These are phyloP conservation scores for Chymomyza amoena DNA, from an alignment of 2,888 invertebrate species.

Conservation along the genomic window DNA sequence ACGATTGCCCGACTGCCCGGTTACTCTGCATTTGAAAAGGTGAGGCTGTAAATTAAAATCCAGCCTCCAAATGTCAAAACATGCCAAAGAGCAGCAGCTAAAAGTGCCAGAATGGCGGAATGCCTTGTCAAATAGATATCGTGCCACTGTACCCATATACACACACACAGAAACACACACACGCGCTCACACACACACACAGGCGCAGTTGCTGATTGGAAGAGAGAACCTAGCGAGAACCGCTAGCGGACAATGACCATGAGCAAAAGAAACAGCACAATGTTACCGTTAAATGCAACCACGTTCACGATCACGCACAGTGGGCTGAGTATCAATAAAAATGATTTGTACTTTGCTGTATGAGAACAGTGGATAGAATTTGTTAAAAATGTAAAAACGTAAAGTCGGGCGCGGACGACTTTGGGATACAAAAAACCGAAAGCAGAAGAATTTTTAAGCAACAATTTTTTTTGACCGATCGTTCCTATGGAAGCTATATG, in stretches of 20 bases:
- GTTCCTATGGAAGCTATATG: too few species aligned
- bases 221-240: constrained; percentile 39
- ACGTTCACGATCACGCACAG: neutral
- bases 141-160: neutral
- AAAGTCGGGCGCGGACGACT: too few species aligned
- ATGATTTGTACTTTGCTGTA: neutral
- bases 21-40: constrained; percentile 27
- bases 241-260: constrained; percentile 82
- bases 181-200: neutral
- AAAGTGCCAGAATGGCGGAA: neutral
- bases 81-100: constrained; percentile 36
- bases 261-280: constrained; percentile 86
- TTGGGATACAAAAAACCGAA: too few species aligned
- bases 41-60: constrained; percentile 56
- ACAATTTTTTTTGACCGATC: too few species aligned
- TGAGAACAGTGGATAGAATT: too few species aligned
- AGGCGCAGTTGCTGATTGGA: neutral
- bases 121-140: neutral
- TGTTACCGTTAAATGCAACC: constrained; percentile 35
- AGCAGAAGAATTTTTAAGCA: too few species aligned
- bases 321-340: neutral
- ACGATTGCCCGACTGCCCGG: constrained; percentile 13
- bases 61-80: constrained; percentile 63
- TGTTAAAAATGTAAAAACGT: too few species aligned
- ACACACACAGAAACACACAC: neutral